Percentiles rank a stretch among this genome's conserved stretches.
These are phyloP conservation scores for Diloba caeruleocephala DNA, from an alignment of 2,888 invertebrate genomes.

Conservation along the genomic window DNA sequence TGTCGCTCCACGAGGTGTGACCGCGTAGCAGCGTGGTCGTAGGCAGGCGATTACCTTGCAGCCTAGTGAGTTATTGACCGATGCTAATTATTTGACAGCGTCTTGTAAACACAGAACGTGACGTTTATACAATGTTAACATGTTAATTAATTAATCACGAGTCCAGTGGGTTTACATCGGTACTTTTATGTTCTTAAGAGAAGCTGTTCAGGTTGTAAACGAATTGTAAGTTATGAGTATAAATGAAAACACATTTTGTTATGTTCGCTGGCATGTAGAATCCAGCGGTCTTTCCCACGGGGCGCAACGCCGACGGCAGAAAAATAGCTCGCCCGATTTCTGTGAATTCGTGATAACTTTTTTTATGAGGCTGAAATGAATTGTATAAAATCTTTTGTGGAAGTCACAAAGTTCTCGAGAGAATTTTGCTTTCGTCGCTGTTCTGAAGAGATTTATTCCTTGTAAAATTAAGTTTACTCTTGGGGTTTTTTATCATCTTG, in stretches of 20 bases:
- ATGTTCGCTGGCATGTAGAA: constrained; percentile 42
- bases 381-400: constrained; percentile 85
- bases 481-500: constrained; percentile 57
- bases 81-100: constrained; percentile 78
- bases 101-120: constrained; percentile 70
- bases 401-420: constrained; percentile 80
- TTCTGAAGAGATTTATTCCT: constrained; percentile 75
- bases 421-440: constrained; percentile 79
- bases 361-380: constrained; percentile 85
- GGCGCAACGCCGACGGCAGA: constrained; percentile 74
- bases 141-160: constrained; percentile 61
- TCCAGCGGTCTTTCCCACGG: constrained; percentile 78
- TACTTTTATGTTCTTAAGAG: constrained; percentile 7
- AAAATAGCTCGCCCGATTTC: constrained; percentile 83
- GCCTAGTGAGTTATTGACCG: constrained; percentile 76
- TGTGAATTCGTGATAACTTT: constrained; percentile 86
- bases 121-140: constrained; percentile 63
- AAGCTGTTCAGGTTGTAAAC: constrained; percentile 2
- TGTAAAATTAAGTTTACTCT: constrained; percentile 72
- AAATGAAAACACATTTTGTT: constrained; percentile 45
- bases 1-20: constrained; percentile 68
- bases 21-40: constrained; percentile 61
- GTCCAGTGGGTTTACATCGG: constrained; percentile 32
- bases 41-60: constrained; percentile 69
- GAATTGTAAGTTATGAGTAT: constrained; percentile 28